A percentile compares a stretch with the other conserved stretches of the same genome.
These are phyloP conservation scores for Taurulus bubalis DNA, from an alignment of 2,113 vertebrate species.

Conservation along the genomic window DNA sequence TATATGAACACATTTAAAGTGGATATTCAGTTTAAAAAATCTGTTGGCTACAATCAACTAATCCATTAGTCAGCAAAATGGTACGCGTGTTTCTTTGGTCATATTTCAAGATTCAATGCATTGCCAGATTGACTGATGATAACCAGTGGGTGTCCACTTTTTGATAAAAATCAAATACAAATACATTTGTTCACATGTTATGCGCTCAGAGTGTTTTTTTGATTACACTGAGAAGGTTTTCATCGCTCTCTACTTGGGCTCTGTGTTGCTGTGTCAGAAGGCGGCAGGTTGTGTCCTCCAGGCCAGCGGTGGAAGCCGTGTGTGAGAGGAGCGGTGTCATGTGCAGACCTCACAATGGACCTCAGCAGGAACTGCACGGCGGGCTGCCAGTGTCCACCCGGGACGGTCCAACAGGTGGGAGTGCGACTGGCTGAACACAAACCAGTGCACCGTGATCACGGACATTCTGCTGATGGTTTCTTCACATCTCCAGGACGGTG, in stretches of 20 bases:
- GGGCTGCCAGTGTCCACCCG: slow-evolving; percentile 86
- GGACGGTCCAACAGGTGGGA: slow-evolving; percentile 83
- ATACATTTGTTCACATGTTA: background rate
- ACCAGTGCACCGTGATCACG: background rate
- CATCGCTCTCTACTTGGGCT: background rate
- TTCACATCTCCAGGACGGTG: slow-evolving; percentile 64
- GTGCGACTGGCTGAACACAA: background rate
- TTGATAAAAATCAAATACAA: background rate
- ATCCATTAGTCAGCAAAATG: too few species aligned
- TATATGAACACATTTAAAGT: background rate
- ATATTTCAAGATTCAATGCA: background rate
- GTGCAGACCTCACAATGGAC: slow-evolving; percentile 79
- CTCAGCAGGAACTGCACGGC: slow-evolving; percentile 80
- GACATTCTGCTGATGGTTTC: background rate
- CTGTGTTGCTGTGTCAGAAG: slow-evolving; percentile 52
- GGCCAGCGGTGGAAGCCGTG: slow-evolving; percentile 87
- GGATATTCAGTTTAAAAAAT: background rate
- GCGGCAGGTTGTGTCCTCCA: slow-evolving; percentile 75
- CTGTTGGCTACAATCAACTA: background rate
- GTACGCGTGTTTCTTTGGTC: background rate
- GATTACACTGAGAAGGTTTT: background rate
- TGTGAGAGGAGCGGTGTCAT: slow-evolving; percentile 79
- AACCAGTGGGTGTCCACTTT: background rate
- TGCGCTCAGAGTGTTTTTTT: background rate
- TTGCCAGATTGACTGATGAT: background rate